Evolutionary conservation across 2,888 invertebrate genomes (phyloP).

Genomic region (Apotomis betuletana): DNA sequence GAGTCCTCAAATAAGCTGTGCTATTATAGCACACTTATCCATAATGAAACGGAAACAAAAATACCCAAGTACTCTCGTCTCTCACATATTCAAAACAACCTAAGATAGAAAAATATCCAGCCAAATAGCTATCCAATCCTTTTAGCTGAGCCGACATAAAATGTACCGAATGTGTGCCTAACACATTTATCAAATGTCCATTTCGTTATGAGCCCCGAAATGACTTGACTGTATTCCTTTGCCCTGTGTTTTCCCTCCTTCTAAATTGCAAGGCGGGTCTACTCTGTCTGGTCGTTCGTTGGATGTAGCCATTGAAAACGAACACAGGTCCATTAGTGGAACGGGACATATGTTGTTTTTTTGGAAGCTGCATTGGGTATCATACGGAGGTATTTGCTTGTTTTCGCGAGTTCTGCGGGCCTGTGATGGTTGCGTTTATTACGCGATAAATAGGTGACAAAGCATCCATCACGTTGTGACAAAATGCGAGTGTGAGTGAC

Average conservation of each 20-base stretch:
- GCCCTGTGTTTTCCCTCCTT: neutral
- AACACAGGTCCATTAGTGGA: slow-evolving; percentile 22
- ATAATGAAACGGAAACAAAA: slow-evolving; percentile 10
- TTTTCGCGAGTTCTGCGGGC: neutral
- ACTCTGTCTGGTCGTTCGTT: neutral
- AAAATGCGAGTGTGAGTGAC: no score
- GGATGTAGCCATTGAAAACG: slow-evolving; percentile 25
- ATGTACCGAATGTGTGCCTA: slow-evolving; percentile 31
- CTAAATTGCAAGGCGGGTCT: neutral
- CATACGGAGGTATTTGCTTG: neutral
- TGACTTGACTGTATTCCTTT: slow-evolving; percentile 2
- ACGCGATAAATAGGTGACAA: no score
- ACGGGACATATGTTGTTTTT: slow-evolving; percentile 17
- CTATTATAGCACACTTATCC: slow-evolving; percentile 2
- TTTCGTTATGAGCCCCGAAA: slow-evolving; percentile 15
- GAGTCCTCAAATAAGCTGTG: neutral
- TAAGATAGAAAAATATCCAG: neutral
- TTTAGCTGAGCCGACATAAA: slow-evolving; percentile 31
- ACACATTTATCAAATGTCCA: slow-evolving; percentile 41
- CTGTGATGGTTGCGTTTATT: no score
- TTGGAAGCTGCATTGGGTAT: neutral
- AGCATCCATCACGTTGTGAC: no score
- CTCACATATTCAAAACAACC: neutral
- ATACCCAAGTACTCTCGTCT: neutral
- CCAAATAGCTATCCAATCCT: slow-evolving; percentile 37